These are phyloP conservation scores for Plagodis dolabraria DNA, from an alignment of 2,888 invertebrate genomes.

Conservation along the genomic window DNA sequence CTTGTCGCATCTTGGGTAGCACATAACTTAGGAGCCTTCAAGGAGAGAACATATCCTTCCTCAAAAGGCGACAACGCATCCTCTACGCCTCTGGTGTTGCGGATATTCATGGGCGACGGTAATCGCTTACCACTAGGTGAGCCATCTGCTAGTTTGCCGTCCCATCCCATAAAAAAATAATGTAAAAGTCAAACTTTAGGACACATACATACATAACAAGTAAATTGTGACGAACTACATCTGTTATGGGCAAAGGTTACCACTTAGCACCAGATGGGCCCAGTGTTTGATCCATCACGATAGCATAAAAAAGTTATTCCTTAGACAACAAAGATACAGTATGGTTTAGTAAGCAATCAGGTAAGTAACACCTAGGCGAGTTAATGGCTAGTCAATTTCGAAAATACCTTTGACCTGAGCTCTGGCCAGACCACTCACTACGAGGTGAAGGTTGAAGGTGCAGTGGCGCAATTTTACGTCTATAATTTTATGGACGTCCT, in stretches of 20 bases:
- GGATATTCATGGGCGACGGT: no score
- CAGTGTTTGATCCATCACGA: no score
- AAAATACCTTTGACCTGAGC: constrained; percentile 56
- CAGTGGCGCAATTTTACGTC: constrained; percentile 18
- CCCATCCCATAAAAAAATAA: no score
- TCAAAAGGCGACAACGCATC: no score
- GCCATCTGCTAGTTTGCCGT: no score
- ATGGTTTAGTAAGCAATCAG: constrained; percentile 3
- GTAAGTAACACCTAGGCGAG: constrained; percentile 18
- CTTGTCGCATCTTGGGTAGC: no score
- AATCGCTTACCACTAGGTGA: no score
- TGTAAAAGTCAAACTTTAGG: background rate
- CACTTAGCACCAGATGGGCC: no score
- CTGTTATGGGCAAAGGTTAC: no score
- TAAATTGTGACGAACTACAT: background rate
- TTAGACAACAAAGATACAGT: constrained; percentile 14
- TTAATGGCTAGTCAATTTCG: constrained; percentile 54
- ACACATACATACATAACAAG: background rate
- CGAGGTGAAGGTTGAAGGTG: constrained; percentile 59
- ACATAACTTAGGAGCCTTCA: no score
- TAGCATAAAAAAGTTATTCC: background rate
- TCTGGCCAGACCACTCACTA: constrained; percentile 50
- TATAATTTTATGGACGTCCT: background rate
- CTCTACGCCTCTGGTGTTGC: no score
- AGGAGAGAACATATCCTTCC: no score